Evolutionary conservation across 2,888 invertebrate genomes (phyloP), one percentile per base, ranked within the genome.

Genomic region (Nephrotoma guestfalica): DNA sequence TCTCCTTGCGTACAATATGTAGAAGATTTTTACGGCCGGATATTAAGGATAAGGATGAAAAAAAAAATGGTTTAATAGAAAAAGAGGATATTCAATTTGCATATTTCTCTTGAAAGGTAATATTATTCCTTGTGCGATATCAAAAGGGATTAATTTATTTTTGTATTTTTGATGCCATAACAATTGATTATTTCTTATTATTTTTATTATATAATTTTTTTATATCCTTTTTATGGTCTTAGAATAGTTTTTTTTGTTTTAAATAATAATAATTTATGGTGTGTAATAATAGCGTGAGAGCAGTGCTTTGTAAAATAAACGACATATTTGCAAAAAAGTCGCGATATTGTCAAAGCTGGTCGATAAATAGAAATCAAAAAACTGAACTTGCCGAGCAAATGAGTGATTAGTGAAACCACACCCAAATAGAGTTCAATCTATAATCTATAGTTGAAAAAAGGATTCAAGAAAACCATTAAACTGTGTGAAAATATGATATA

Each of bases 1-100:
- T 71, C 71, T 71, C 71, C 71, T 71, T 71, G 11, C 4, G 30
- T 30, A 30, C 30, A 30, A 30, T 30, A 30, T 30, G 30, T 30
- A 71, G 71, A 43, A 6, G 71, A 41, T 84, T 84, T 84, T 84
- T 84, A 84, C 84, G 84, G 84, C 42, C 84, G 84, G 84, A 84
- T 84, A 84, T 84, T 84, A 41, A 84, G 84, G 84, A 41, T 42
- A 84, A 84, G 84, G 84, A 84, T 84, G 41, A 84, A 41, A 84
- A 84, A 41, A 41, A 5, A 42, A 41, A 13, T 13, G 4, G 9
- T 83, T 84, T 15, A 41, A 84, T 41, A 84, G 84, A 84, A 84
- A 83, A 84, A 71, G 71, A 84, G 84, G 84, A 84, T 84, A 84
- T 84, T 84, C 84, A 84, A 84, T 84, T 84, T 84, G 84, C 84